Evolutionary conservation across 2,113 vertebrate genomes (phyloP), one percentile per base, ranked within the genome.

Genomic region (Centropristis striata): DNA sequence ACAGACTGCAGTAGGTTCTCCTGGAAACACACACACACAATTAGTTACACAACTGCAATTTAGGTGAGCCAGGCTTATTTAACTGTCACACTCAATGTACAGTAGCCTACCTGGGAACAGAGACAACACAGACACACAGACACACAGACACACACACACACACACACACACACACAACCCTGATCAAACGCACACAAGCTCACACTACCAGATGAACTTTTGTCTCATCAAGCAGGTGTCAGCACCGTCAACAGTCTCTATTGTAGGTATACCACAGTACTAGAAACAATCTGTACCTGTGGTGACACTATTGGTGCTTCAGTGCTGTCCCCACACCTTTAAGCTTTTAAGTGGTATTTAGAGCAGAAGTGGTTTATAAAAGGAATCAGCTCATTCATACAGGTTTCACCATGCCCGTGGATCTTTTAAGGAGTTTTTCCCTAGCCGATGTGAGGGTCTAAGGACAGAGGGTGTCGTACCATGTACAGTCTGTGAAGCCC

Each of bases 1-100:
- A 99, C 98, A 0, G 98, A 99, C 77, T 99, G 95, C 84, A 99
- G 92, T 83, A 99, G 94, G 88, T 96, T 99, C 93, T 99, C 98
- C 98, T 96, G 75, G 41, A 81, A 49, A 80, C 37, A 72, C 51
- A 63, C 28, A 69, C 46, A 51, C 54, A 73, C 28, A 61, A 23
- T 58, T 28, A 47, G 55, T 79, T 57, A 69, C 12, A 32, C 68
- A 58, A 74, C 20, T 53, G 42, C 44, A 69, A 70, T 73, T 60
- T 46, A 58, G 21, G 13, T 36, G 49, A 71, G n/a, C 28, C 65
- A 65, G 47, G 15, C 36, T 84, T 49, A 60, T 80, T 71, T 50
- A 44, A 61, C 49, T 41, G 51, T 36, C 21, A 68, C 23, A 78
- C n/a, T 63, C 13, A 37, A 3, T 75, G 36, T 50, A 41, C 27